Percentiles rank a stretch among this genome's conserved stretches.
phyloP scores from a whole-genome alignment of 2,888 invertebrate species.

The Unio delphinus region DNA sequence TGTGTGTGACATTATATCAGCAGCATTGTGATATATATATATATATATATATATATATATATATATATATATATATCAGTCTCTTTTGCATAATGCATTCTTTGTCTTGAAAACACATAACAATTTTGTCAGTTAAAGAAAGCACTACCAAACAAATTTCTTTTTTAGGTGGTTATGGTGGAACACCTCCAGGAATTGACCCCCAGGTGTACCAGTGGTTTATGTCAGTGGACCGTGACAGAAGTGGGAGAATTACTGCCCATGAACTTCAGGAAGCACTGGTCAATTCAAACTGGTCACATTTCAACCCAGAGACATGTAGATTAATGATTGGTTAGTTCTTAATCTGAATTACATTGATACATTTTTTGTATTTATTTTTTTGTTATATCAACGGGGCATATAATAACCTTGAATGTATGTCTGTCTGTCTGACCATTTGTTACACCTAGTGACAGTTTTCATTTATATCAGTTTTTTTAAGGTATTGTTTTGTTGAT shows the following conservation, averaged over 20 bases:
- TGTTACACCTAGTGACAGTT: no score
- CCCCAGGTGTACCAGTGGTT: slow-evolving; percentile 91
- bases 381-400: background rate
- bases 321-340: slow-evolving; percentile 85
- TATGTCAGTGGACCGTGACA: slow-evolving; percentile 84
- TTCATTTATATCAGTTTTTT: no score
- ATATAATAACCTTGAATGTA: background rate
- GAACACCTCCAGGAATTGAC: slow-evolving; percentile 70
- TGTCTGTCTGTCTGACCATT: no score
- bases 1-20: no score
- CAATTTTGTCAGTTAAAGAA: no score
- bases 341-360: background rate
- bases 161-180: slow-evolving; percentile 3
- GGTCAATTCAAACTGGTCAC: slow-evolving; percentile 87
- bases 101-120: no score
- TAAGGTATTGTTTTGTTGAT: no score
- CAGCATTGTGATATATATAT: no score
- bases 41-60: no score
- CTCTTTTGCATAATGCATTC: no score
- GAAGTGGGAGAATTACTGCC: slow-evolving; percentile 86
- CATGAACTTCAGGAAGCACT: slow-evolving; percentile 85
- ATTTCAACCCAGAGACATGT: slow-evolving; percentile 87
- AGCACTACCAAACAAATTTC: slow-evolving; percentile 1
- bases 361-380: background rate
- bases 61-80: no score